phyloP scores from a whole-genome alignment of 2,888 invertebrate species.

The Auanema sp. region DNA sequence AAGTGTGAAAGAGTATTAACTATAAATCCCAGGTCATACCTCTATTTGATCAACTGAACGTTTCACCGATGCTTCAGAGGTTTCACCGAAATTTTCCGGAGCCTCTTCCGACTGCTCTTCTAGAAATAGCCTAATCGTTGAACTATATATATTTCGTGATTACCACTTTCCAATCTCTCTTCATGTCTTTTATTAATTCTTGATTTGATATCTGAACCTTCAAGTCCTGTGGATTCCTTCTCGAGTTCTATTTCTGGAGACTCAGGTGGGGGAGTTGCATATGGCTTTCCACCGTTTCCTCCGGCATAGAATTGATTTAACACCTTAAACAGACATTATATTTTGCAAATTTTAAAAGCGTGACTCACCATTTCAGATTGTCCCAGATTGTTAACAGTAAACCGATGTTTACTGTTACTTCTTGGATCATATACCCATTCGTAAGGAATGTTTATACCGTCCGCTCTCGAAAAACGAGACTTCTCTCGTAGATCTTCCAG shows the following conservation, averaged over 20 bases:
- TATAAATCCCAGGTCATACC: no score
- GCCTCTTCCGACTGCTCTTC: no score
- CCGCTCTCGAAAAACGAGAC: not conserved
- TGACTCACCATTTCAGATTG: constrained; percentile 13
- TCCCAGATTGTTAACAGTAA: constrained; percentile 16
- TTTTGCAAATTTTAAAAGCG: not conserved
- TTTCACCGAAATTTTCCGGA: no score
- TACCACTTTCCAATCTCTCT: no score
- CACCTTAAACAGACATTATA: constrained; percentile 11
- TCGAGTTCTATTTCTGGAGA: not conserved
- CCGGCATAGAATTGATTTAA: constrained; percentile 19
- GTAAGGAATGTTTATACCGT: constrained; percentile 7
- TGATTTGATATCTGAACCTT: not conserved
- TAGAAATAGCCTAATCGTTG: no score
- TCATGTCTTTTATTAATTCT: not conserved
- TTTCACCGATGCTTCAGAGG: no score
- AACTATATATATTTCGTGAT: no score
- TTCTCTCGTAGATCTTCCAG: not conserved
- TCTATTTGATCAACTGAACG: no score
- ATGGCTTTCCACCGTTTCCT: constrained; percentile 21
- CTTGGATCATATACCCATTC: constrained; percentile 19
- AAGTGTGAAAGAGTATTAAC: no score
- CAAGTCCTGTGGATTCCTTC: not conserved
- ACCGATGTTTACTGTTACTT: constrained; percentile 16
- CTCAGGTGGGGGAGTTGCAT: constrained; percentile 1